These are phyloP conservation scores for Allophyes oxyacanthae DNA, from an alignment of 2,888 invertebrate species.

Conservation along the genomic window DNA sequence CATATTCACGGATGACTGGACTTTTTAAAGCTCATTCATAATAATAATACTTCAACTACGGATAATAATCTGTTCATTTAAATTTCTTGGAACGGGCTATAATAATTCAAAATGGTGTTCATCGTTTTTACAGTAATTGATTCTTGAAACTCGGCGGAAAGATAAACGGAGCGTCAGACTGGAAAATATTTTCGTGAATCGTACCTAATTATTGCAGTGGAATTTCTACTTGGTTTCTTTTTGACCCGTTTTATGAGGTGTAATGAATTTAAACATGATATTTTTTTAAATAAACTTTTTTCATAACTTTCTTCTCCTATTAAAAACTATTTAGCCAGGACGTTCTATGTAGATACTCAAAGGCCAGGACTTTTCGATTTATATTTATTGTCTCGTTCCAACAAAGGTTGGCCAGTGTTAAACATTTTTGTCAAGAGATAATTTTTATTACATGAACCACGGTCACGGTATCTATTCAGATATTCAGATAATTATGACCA, in stretches of 20 bases:
- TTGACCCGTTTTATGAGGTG: slow-evolving; percentile 1
- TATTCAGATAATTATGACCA: too few relatives aligned
- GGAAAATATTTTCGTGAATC: slow-evolving; percentile 13
- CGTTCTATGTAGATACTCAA: too few relatives aligned
- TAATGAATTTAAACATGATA: background rate
- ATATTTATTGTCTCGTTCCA: too few relatives aligned
- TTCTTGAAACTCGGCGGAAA: slow-evolving; percentile 32
- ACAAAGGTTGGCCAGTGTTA: too few relatives aligned
- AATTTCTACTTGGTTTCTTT: background rate
- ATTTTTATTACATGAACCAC: too few relatives aligned
- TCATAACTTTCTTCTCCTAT: too few relatives aligned
- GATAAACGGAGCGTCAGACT: slow-evolving; percentile 33
- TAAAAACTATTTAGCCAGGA: too few relatives aligned
- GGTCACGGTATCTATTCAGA: too few relatives aligned
- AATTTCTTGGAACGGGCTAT: slow-evolving; percentile 12
- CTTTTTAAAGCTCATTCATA: slow-evolving; percentile 5
- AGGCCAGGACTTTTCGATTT: too few relatives aligned
- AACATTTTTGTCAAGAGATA: too few relatives aligned
- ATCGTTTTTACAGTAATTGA: slow-evolving; percentile 43
- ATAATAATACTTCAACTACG: slow-evolving; percentile 1
- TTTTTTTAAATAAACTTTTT: too few relatives aligned
- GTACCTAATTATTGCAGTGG: background rate
- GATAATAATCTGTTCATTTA: slow-evolving; percentile 24
- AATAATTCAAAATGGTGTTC: slow-evolving; percentile 14
- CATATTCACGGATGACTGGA: slow-evolving; percentile 2